Evolutionary conservation across 2,888 invertebrate genomes (phyloP), one percentile per base, ranked within the genome.

Genomic region (Aelia acuminata): DNA sequence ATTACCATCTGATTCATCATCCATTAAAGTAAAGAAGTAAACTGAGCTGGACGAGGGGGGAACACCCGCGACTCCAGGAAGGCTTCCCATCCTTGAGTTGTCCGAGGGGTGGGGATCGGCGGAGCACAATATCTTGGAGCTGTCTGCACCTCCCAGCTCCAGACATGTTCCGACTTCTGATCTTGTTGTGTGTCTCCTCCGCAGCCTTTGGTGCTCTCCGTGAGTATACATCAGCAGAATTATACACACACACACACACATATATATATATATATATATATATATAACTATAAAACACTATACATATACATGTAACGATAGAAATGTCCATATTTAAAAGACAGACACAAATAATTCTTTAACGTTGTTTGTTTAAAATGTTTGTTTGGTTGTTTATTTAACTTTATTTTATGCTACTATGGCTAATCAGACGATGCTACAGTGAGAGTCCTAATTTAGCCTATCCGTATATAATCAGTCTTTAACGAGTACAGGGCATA

Each of bases 111-210:
- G 63, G 63, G 63, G 63, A 70, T 35, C 5, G 8, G 26, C 13
- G 1, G 7, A 35, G n/a, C n/a, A 70, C 3, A 35, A 70, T 70
- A 70, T 35, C 31, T 70, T n/a, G 15, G 31, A 31, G 18, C 63
- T 7, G 7, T 20, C 31, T 20, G 35, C 26, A 35, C 31, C 20
- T 26, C 5, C 0, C 31, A 35, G 31, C 63, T 70, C 2, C 63
- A 70, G 63, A 70, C 63, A 70, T 70, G 63, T 70, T 70, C 8
- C 63, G 63, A 7, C 31, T 35, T 70, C 63, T 70, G 18, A 70
- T 31, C 63, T 35, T 70, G 63, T 35, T 70, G 1, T 70, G 63
- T 70, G 35, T 20, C 31, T 70, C 7, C 18, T 0, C 63, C 63
- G 35, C 63, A 70, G 63, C 35, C 63, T 70, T 35, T 35, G 63